These are phyloP conservation scores for Whitmania pigra DNA, from an alignment of 1,140 invertebrate species.

Conservation along the genomic window DNA sequence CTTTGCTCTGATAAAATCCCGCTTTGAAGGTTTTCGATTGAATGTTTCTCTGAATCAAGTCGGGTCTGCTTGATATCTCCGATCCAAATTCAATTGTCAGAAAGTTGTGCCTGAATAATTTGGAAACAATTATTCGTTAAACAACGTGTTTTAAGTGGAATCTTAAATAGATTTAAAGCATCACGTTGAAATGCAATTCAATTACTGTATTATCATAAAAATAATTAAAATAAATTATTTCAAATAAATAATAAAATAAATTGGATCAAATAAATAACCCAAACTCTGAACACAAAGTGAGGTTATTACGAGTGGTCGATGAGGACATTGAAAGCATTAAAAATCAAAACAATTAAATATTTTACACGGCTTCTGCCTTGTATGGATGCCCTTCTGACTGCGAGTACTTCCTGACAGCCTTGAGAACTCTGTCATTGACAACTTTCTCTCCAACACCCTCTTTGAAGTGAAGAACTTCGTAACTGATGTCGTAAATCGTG, in stretches of 20 bases:
- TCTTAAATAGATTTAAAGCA: too few species aligned
- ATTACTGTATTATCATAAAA: too few species aligned
- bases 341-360: neutral
- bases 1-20: slow-evolving; percentile 21
- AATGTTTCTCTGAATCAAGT: slow-evolving; percentile 22
- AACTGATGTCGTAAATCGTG: slow-evolving; percentile 24
- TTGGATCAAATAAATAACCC: neutral
- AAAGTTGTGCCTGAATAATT: slow-evolving; percentile 23
- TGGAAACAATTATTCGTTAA: neutral
- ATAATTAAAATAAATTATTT: too few species aligned
- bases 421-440: slow-evolving; percentile 20
- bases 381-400: slow-evolving; percentile 13
- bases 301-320: neutral
- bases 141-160: too few species aligned
- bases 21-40: slow-evolving; percentile 14
- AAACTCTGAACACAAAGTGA: neutral
- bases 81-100: slow-evolving; percentile 23
- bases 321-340: too few species aligned
- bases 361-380: slow-evolving; percentile 21
- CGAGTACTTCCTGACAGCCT: slow-evolving; percentile 10
- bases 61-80: slow-evolving; percentile 9
- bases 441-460: slow-evolving; percentile 1
- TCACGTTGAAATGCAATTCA: too few species aligned
- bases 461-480: slow-evolving; percentile 9
- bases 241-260: too few species aligned